Percentiles rank a stretch among this genome's conserved stretches.
Conservation (phyloP, 1,140 invertebrate species). For the Lasioglossum albipes region DNA sequence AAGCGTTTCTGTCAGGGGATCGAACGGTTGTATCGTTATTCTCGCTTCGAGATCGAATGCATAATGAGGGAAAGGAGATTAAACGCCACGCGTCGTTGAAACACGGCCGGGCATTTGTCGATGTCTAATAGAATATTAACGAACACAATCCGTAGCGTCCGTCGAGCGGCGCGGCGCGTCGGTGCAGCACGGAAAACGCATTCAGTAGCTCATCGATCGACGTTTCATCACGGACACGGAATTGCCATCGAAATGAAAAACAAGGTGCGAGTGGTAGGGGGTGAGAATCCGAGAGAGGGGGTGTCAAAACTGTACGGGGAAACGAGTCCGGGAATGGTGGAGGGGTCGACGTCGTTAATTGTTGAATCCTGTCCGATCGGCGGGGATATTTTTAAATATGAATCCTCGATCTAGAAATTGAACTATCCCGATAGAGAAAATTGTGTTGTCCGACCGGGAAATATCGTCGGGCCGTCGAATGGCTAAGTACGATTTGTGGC, state of each 20-base stretch:
- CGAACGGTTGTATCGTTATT: slow-evolving; percentile 18
- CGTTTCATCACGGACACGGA: slow-evolving; percentile 36
- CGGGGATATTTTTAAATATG: slow-evolving; percentile 48
- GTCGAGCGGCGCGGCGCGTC: not conserved
- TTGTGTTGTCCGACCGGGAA: slow-evolving; percentile 34
- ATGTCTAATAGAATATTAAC: slow-evolving; percentile 55
- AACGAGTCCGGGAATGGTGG: not conserved
- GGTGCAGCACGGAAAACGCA: slow-evolving; percentile 36
- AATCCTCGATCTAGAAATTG: slow-evolving; percentile 49
- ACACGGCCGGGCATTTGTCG: slow-evolving; percentile 64
- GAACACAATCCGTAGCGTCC: slow-evolving; percentile 32
- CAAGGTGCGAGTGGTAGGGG: not conserved
- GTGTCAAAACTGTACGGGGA: not conserved
- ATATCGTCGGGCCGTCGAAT: slow-evolving; percentile 22
- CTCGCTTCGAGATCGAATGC: slow-evolving; percentile 56
- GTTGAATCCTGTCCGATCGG: slow-evolving; percentile 45
- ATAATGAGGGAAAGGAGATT: slow-evolving; percentile 61
- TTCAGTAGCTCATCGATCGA: slow-evolving; percentile 46
- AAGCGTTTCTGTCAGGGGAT: not conserved
- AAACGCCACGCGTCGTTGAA: slow-evolving; percentile 69
- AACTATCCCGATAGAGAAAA: slow-evolving; percentile 50
- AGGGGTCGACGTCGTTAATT: slow-evolving; percentile 39
- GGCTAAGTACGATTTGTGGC: slow-evolving; percentile 41
- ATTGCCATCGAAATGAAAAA: slow-evolving; percentile 39
- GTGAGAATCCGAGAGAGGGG: too few species aligned